phyloP scores from a whole-genome alignment of 2,797 vertebrate genomes.

The Mormyrus hasselquistii region DNA sequence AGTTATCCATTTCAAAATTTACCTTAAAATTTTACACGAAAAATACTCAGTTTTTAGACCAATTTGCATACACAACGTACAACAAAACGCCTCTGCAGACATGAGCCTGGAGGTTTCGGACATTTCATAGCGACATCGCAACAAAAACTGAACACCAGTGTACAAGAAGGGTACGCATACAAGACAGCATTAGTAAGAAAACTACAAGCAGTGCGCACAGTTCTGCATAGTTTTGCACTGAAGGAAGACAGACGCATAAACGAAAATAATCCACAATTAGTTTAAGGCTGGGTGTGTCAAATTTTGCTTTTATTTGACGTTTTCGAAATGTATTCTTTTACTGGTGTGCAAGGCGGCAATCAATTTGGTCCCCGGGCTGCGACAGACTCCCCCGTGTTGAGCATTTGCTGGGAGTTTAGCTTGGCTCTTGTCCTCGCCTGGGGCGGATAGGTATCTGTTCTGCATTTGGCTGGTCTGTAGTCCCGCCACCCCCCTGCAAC shows the following conservation, averaged over 20 bases:
- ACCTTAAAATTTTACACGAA: background rate
- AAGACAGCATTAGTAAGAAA: background rate
- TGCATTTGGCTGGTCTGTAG: slow-evolving; percentile 17
- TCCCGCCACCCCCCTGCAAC: background rate
- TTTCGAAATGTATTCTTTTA: background rate
- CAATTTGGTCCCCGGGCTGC: background rate
- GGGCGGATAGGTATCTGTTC: slow-evolving; percentile 12
- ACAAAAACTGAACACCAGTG: background rate
- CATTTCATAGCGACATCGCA: background rate
- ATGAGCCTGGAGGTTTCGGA: background rate
- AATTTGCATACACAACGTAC: background rate
- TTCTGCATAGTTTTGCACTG: background rate
- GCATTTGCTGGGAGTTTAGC: slow-evolving; percentile 9
- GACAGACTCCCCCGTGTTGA: background rate
- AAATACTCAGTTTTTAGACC: background rate
- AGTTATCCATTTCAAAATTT: background rate
- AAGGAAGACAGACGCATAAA: background rate
- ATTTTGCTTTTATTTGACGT: background rate
- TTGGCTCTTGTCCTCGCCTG: background rate
- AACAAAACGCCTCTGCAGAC: background rate
- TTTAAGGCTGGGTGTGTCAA: background rate
- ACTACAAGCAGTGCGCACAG: background rate
- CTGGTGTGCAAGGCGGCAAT: background rate
- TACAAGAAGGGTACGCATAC: background rate
- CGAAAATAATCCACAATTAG: background rate